phyloP scores from a whole-genome alignment of 2,113 vertebrate genomes.

The Brachirus orientalis region DNA sequence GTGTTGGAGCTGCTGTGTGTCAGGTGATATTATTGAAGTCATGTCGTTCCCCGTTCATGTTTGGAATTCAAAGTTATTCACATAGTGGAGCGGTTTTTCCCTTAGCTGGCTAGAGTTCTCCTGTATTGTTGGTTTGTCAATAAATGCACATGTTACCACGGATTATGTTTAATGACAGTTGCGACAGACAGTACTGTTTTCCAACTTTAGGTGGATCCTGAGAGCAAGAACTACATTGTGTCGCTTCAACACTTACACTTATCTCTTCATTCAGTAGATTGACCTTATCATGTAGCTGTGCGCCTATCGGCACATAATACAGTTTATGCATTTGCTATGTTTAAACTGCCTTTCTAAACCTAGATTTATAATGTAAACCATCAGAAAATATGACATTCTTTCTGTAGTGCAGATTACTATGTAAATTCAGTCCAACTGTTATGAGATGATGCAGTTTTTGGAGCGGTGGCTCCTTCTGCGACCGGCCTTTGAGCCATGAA shows the following conservation, averaged over 20 bases:
- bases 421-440: slow-evolving; percentile 63
- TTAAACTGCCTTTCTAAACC: slow-evolving; percentile 11
- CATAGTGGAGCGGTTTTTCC: no score
- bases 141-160: no score
- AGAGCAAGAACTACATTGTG: no score
- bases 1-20: no score
- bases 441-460: slow-evolving; percentile 98
- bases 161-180: no score
- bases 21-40: no score
- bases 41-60: no score
- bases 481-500: slow-evolving; percentile 87
- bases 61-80: no score
- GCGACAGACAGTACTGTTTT: no score
- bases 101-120: no score
- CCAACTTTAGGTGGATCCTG: no score
- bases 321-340: not conserved
- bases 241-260: slow-evolving; percentile 1
- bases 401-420: slow-evolving; percentile 21
- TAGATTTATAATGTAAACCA: slow-evolving; percentile 19
- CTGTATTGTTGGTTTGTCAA: no score
- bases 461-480: slow-evolving; percentile 92
- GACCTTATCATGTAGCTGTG: slow-evolving; percentile 15
- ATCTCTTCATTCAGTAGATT: slow-evolving; percentile 17
- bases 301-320: not conserved
- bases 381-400: slow-evolving; percentile 39